These are phyloP conservation scores for Drosophila sp. DNA, from an alignment of 1,140 invertebrate species.

Conservation along the genomic window DNA sequence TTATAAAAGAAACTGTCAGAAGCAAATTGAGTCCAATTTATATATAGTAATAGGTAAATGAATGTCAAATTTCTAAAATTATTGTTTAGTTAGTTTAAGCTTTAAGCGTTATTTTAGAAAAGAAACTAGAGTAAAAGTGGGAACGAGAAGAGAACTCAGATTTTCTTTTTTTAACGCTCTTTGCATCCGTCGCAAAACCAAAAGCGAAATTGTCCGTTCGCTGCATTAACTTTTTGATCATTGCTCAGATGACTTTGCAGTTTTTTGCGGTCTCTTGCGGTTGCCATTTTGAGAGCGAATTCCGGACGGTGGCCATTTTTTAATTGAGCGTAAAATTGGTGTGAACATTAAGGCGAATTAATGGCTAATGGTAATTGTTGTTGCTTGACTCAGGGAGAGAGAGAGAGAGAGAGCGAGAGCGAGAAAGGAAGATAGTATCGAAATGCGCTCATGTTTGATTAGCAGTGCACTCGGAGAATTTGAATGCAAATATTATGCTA, in stretches of 20 bases:
- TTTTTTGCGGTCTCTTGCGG: conserved; percentile 32
- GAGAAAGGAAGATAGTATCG: background rate
- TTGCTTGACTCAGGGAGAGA: background rate
- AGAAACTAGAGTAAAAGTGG: background rate
- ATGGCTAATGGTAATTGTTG: conserved; percentile 15
- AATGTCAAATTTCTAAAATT: no score
- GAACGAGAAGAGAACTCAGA: background rate
- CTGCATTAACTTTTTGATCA: conserved; percentile 43
- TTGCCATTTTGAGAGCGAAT: conserved; percentile 4
- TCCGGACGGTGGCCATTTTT: conserved; percentile 34
- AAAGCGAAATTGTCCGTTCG: conserved; percentile 26
- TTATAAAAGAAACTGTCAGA: no score
- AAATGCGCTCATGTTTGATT: background rate
- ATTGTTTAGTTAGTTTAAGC: no score
- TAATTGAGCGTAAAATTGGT: conserved; percentile 52
- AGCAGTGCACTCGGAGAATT: background rate
- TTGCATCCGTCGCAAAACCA: background rate
- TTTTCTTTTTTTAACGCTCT: background rate
- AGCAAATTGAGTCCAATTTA: no score
- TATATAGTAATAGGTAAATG: no score
- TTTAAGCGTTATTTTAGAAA: no score
- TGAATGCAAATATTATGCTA: background rate
- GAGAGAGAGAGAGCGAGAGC: no score
- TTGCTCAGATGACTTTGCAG: conserved; percentile 40
- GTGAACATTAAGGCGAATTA: conserved; percentile 28